Evolutionary conservation across 2,113 vertebrate genomes (phyloP), one percentile per base, ranked within the genome.

Genomic region (Festucalex cinctus): DNA sequence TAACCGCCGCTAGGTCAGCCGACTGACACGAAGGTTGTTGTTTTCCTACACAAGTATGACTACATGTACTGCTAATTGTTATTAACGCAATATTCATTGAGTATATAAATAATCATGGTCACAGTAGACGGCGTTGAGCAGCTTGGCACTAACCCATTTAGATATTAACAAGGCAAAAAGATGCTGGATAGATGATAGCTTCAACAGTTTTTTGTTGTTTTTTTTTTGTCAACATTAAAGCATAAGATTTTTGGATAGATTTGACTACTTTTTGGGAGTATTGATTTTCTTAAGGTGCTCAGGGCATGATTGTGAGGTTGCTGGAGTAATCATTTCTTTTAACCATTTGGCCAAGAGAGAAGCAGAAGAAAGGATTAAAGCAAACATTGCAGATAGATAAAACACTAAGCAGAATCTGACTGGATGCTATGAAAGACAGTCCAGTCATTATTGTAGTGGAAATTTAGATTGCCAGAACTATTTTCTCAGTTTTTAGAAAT

Each of bases 1-100:
- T 68, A 79, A 70, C 63, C 70, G 20, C 77, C 32, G 78, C 68
- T 66, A 48, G 80, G 72, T 85, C 77, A 73, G 75, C 67, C 58
- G 49, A 61, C 2, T 48, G n/a, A 77, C 74, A 69, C 56, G 61
- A 75, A 73, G 74, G 61, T 76, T 79, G 69, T 76, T 74, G 71
- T 58, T 63, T 13, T 58, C 32, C 10, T 39, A 2, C 58, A 43
- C 16, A 41, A 66, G 36, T 66, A 63, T 66, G n/a, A 71, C 39
- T 70, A 65, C 74, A 72, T 72, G 75, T 82, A 70, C 72, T 9
- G 36, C n/a, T 22, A 46, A 20, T 48, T 3, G 5, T 16, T 58
- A 24, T 46, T 41, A 16, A 32, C n/a, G 32, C 0, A 56, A 9
- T 41, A 7, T 13, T 17, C 37, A 9, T 8, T 1, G 22, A 17